phyloP scores from a whole-genome alignment of 1,140 invertebrate species.

The Drosophila quadrilineata region DNA sequence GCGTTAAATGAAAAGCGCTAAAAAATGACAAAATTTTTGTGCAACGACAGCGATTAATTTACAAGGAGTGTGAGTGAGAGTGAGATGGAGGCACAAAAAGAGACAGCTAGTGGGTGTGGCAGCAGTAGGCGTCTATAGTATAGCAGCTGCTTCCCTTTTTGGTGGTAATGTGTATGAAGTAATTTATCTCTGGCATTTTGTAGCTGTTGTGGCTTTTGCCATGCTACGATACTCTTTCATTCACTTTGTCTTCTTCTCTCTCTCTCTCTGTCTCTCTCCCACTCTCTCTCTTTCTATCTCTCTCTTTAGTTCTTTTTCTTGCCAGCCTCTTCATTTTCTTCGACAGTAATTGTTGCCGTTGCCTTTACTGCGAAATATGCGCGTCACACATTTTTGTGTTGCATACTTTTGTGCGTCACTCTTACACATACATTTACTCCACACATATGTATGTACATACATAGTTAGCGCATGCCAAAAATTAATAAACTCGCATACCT shows the following conservation, averaged over 20 bases:
- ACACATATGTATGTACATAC: background rate
- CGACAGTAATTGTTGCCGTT: no score
- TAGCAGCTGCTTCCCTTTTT: no score
- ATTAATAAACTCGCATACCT: constrained; percentile 65
- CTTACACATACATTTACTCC: background rate
- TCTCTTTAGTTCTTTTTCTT: background rate
- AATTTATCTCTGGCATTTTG: constrained; percentile 67
- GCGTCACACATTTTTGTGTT: constrained; percentile 67
- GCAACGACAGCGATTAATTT: constrained; percentile 62
- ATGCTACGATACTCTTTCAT: background rate
- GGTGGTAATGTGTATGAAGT: constrained; percentile 39
- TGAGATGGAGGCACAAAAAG: constrained; percentile 4
- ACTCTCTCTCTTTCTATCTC: background rate
- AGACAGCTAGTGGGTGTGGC: background rate
- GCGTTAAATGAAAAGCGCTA: constrained; percentile 65
- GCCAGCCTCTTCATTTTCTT: background rate
- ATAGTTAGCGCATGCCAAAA: constrained; percentile 49
- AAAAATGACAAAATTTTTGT: constrained; percentile 56
- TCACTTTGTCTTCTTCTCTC: background rate
- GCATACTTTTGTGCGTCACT: constrained; percentile 56
- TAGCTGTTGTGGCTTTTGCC: constrained; percentile 37
- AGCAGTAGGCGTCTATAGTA: constrained; percentile 20
- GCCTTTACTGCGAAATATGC: constrained; percentile 58
- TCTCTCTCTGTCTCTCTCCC: background rate
- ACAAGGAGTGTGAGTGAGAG: background rate